A percentile compares a stretch with the other conserved stretches of the same genome.
Conservation (phyloP, 2,797 vertebrate genomes). For the Pangasius djambal region DNA sequence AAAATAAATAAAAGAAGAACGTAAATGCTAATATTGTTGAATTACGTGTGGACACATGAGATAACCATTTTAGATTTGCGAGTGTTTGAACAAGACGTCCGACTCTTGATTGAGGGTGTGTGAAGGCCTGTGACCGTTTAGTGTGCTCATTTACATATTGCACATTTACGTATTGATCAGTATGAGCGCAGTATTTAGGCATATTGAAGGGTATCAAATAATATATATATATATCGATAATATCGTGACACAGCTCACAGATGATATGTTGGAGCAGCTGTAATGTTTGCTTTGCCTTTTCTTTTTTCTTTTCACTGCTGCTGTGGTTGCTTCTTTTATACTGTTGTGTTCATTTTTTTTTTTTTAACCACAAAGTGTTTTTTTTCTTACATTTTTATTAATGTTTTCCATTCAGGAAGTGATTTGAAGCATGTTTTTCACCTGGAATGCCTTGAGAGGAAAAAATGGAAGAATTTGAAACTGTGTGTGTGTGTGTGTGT, state of each 20-base stretch:
- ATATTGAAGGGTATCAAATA: not conserved
- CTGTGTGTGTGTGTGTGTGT: slow-evolving; percentile 16
- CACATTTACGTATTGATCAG: not conserved
- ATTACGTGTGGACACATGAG: not conserved
- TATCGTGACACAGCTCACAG: not conserved
- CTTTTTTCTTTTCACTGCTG: not conserved
- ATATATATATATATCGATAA: too few species aligned
- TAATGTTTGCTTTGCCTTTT: not conserved
- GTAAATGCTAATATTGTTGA: not conserved
- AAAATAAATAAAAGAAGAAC: not conserved
- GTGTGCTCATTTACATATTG: not conserved
- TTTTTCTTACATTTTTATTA: not conserved
- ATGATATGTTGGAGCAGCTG: not conserved
- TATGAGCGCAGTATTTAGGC: not conserved
- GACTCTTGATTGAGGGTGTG: not conserved
- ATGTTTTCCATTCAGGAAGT: not conserved
- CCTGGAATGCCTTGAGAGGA: slow-evolving; percentile 19
- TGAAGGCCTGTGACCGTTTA: not conserved
- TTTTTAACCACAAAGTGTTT: not conserved
- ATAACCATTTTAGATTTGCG: not conserved
- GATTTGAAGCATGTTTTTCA: not conserved
- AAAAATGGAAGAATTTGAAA: not conserved
- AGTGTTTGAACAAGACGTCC: not conserved
- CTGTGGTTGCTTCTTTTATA: not conserved
- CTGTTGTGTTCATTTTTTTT: not conserved